phyloP scores from a whole-genome alignment of 2,113 vertebrate genomes.

The Crocuta crocuta region DNA sequence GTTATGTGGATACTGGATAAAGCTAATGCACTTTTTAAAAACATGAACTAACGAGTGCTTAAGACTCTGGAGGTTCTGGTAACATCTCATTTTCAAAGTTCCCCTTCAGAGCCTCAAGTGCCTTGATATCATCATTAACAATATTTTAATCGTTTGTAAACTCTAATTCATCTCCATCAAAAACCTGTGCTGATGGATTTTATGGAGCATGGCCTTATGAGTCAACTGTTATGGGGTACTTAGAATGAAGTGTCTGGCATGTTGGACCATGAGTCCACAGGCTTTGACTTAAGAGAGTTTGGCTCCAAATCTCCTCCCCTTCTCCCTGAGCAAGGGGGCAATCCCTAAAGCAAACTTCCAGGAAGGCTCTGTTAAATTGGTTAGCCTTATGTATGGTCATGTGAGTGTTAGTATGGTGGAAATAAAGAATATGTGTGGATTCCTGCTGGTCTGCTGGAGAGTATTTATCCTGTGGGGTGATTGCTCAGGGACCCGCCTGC shows the following conservation, averaged over 20 bases:
- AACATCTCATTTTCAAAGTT: slow-evolving; percentile 80
- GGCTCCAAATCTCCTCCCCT: not conserved
- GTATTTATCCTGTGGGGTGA: not conserved
- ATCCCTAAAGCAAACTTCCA: not conserved
- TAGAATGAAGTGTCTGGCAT: slow-evolving; percentile 60
- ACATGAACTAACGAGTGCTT: slow-evolving; percentile 85
- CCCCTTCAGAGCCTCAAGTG: slow-evolving; percentile 69
- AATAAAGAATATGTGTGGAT: not conserved
- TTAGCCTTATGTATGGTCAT: not conserved
- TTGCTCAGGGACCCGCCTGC: not conserved
- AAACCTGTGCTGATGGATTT: slow-evolving; percentile 76
- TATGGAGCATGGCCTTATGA: slow-evolving; percentile 70
- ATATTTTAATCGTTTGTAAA: slow-evolving; percentile 84
- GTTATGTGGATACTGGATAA: slow-evolving; percentile 87
- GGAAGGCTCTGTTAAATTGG: not conserved
- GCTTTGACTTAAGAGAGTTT: not conserved
- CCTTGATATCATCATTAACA: slow-evolving; percentile 82
- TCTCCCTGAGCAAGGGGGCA: not conserved
- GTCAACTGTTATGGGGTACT: slow-evolving; percentile 31
- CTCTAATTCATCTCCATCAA: slow-evolving; percentile 83
- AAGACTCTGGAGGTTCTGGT: slow-evolving; percentile 80
- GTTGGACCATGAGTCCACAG: not conserved
- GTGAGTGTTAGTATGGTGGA: not conserved
- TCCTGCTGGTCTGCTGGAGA: rapidly evolving
- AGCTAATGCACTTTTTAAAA: slow-evolving; percentile 87